phyloP scores from a whole-genome alignment of 1,140 invertebrate genomes.

The Diabrotica undecimpunctata region DNA sequence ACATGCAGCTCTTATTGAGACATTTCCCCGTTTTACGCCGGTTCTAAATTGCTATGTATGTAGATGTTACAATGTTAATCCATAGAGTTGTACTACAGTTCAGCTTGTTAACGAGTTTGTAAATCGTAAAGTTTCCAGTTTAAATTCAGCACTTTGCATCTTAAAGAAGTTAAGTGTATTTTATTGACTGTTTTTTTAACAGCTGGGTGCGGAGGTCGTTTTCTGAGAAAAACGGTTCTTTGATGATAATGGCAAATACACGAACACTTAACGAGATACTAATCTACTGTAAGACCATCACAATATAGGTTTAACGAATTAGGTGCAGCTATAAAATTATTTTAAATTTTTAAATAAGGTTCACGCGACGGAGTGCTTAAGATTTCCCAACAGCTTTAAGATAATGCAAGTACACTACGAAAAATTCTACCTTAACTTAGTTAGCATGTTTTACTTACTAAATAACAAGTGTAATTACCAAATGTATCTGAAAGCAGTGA shows the following conservation, averaged over 20 bases:
- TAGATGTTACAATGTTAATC: conserved; percentile 1
- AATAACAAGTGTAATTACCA: too few relatives aligned
- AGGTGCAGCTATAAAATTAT: not conserved
- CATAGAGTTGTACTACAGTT: conserved; percentile 10
- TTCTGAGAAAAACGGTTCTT: too few relatives aligned
- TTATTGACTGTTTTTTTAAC: not conserved
- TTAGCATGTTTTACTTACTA: too few relatives aligned
- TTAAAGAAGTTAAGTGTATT: conserved; percentile 1
- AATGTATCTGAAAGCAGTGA: too few relatives aligned
- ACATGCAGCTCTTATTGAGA: not conserved
- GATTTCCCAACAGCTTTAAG: too few relatives aligned
- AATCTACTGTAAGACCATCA: not conserved
- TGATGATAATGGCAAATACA: conserved; percentile 1
- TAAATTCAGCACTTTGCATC: conserved; percentile 1
- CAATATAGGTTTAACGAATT: not conserved
- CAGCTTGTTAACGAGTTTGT: conserved; percentile 27
- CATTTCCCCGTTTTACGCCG: not conserved
- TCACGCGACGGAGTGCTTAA: too few relatives aligned
- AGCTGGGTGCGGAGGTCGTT: too few relatives aligned
- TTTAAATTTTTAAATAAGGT: too few relatives aligned
- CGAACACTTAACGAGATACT: not conserved
- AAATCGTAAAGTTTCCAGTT: conserved; percentile 15
- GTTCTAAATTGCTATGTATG: conserved; percentile 1
- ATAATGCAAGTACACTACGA: too few relatives aligned
- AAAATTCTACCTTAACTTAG: too few relatives aligned